These are phyloP conservation scores for Heliothis peltigera DNA, from an alignment of 2,888 invertebrate species.

Conservation along the genomic window DNA sequence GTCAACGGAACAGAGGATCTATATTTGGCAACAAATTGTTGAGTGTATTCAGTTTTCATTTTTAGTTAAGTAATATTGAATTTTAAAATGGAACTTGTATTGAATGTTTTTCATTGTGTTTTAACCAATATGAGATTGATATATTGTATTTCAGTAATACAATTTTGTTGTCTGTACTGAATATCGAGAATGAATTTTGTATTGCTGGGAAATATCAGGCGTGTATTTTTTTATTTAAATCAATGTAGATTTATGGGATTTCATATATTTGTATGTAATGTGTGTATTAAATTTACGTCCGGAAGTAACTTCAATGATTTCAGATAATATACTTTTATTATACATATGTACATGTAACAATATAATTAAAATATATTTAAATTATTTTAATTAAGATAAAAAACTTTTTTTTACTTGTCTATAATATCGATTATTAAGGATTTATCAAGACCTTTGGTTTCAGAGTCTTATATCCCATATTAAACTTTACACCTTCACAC, in stretches of 20 bases:
- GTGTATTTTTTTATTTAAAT: conserved; percentile 5
- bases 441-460: no score
- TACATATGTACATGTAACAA: no score
- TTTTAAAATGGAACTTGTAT: conserved; percentile 28
- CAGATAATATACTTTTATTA: not conserved
- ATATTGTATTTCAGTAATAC: conserved; percentile 9
- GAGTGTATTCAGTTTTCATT: conserved; percentile 35
- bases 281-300: not conserved
- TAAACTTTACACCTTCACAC: no score
- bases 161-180: conserved; percentile 19
- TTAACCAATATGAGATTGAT: conserved; percentile 9
- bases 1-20: conserved; percentile 41
- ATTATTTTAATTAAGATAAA: no score
- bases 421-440: no score
- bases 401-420: no score
- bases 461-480: no score
- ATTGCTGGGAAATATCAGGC: conserved; percentile 4
- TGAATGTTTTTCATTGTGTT: conserved; percentile 12
- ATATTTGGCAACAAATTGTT: conserved; percentile 42
- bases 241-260: not conserved
- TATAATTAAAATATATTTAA: no score
- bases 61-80: conserved; percentile 36
- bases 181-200: conserved; percentile 1
- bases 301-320: not conserved
- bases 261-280: conserved; percentile 7